phyloP scores from a whole-genome alignment of 1,140 invertebrate species.

The Brachionus paranguensis region DNA sequence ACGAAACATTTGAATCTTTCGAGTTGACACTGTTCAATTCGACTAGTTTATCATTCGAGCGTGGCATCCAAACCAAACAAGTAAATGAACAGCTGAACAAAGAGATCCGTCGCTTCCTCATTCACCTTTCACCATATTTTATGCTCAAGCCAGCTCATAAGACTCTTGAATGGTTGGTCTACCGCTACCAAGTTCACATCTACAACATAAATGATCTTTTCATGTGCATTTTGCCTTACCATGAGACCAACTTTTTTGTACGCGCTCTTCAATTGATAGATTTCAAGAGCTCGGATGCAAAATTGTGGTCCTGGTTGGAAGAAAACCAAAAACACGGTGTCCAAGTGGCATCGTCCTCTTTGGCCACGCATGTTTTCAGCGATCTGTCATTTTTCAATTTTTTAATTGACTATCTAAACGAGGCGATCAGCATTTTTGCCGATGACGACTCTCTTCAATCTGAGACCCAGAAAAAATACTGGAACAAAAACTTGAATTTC shows the following conservation, averaged over 20 bases:
- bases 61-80: conserved; percentile 68
- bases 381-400: conserved; percentile 31
- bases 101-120: conserved; percentile 71
- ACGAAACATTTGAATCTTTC: conserved; percentile 65
- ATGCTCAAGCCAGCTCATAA: conserved; percentile 74
- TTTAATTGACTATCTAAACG: conserved; percentile 1
- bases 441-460: background rate
- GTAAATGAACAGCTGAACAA: conserved; percentile 70
- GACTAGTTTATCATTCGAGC: conserved; percentile 67
- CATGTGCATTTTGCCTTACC: conserved; percentile 75
- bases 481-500: background rate
- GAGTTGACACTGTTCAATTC: conserved; percentile 69
- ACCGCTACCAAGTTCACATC: conserved; percentile 70
- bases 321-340: conserved; percentile 31
- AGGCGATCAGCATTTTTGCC: background rate
- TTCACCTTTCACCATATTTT: conserved; percentile 77
- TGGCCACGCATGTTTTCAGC: background rate
- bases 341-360: background rate
- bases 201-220: conserved; percentile 77
- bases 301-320: conserved; percentile 23
- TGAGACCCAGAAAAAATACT: background rate
- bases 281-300: background rate
- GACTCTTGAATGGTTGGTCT: conserved; percentile 83
- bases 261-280: conserved; percentile 66
- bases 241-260: conserved; percentile 80